A percentile compares a stretch with the other conserved stretches of the same genome.
Evolutionary conservation across 2,797 vertebrate species (phyloP).

Genomic region (Pitangus sulphuratus): DNA sequence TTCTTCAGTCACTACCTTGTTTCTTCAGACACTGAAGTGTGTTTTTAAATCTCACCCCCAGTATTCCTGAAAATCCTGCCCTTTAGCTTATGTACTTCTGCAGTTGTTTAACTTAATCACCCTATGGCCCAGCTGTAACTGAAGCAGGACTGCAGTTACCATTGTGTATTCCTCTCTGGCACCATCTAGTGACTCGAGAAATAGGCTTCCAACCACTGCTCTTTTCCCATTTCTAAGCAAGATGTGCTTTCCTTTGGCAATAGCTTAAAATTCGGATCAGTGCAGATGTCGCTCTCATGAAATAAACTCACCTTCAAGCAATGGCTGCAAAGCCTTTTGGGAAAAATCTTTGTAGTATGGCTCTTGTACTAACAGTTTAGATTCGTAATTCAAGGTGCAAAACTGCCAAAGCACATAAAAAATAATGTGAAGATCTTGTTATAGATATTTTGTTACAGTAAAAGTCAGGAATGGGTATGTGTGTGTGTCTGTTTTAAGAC

Average conservation of each 20-base stretch:
- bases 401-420: conserved; percentile 63
- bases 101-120: background rate
- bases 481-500: conserved; percentile 15
- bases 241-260: background rate
- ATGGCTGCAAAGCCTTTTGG: conserved; percentile 16
- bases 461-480: background rate
- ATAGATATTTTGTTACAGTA: conserved; percentile 51
- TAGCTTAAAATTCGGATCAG: background rate
- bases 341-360: conserved; percentile 24
- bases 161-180: background rate
- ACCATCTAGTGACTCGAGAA: conserved; percentile 33
- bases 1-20: rapidly evolving
- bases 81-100: background rate
- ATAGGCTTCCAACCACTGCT: background rate
- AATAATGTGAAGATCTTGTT: conserved; percentile 52
- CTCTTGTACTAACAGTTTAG: conserved; percentile 45
- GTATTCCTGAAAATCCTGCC: background rate
- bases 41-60: background rate
- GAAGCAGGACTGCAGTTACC: background rate
- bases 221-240: background rate
- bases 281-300: background rate
- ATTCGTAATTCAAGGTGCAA: conserved; percentile 57
- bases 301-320: conserved; percentile 11
- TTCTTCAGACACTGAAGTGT: background rate
- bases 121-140: background rate